phyloP scores from a whole-genome alignment of 1,140 invertebrate genomes.

The Drosophila micromelanica region DNA sequence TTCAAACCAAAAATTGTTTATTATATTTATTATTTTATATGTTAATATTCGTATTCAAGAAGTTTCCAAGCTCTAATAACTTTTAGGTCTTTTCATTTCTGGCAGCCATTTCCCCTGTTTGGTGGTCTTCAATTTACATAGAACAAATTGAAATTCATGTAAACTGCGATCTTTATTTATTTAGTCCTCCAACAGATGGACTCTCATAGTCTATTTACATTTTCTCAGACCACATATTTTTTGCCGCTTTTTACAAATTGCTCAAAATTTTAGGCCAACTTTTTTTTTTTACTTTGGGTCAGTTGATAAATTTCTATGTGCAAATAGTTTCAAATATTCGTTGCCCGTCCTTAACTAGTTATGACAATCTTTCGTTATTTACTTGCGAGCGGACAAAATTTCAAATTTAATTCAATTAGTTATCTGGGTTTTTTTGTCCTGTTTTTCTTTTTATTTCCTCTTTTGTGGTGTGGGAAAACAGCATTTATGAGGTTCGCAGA shows the following conservation, averaged over 20 bases:
- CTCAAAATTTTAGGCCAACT: too few relatives aligned
- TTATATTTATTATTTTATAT: too few relatives aligned
- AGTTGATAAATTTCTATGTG: slow-evolving; percentile 12
- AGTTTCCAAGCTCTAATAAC: too few relatives aligned
- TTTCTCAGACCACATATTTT: too few relatives aligned
- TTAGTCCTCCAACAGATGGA: not conserved
- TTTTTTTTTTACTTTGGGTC: too few relatives aligned
- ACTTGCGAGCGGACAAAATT: slow-evolving; percentile 51
- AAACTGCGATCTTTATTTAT: not conserved
- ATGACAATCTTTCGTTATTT: slow-evolving; percentile 16
- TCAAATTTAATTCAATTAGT: slow-evolving; percentile 77
- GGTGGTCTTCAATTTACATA: too few relatives aligned
- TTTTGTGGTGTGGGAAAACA: not conserved
- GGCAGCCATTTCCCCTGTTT: too few relatives aligned
- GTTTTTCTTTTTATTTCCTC: slow-evolving; percentile 14
- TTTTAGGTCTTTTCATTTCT: too few relatives aligned
- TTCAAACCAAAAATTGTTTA: too few relatives aligned
- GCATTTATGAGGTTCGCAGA: slow-evolving; percentile 43
- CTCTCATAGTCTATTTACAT: not conserved
- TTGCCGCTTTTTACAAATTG: too few relatives aligned
- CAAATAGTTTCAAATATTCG: slow-evolving; percentile 29
- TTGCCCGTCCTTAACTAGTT: slow-evolving; percentile 1
- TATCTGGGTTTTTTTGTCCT: slow-evolving; percentile 20
- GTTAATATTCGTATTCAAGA: too few relatives aligned
- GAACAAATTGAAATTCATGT: not conserved